Evolutionary conservation across 1,140 invertebrate species (phyloP).

Genomic region (Macrosteles quadrilineatus): DNA sequence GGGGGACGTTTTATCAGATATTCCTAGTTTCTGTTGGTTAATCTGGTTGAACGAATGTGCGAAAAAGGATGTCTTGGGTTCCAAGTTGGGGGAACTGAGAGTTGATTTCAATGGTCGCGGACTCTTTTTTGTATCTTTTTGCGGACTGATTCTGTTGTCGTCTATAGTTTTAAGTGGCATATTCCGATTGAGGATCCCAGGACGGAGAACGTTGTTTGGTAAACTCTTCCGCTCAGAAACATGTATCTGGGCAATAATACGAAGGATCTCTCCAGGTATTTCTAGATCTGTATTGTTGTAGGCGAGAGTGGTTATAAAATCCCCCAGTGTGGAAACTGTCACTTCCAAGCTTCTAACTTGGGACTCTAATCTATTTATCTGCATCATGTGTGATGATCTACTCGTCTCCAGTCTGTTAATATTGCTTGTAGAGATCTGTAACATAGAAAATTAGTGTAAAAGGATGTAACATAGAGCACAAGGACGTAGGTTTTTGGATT

Average conservation of each 20-base stretch:
- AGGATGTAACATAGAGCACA: too few species aligned
- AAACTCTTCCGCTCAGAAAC: conserved; percentile 50
- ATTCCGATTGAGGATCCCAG: conserved; percentile 39
- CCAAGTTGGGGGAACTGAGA: conserved; percentile 53
- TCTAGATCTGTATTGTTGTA: conserved; percentile 61
- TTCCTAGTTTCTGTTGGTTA: conserved; percentile 34
- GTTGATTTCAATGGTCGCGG: conserved; percentile 51
- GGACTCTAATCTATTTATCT: conserved; percentile 61
- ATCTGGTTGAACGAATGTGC: conserved; percentile 63
- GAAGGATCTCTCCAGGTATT: conserved; percentile 63
- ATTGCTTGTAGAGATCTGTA: conserved; percentile 61
- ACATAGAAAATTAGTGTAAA: not conserved
- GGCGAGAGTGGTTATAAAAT: conserved; percentile 60
- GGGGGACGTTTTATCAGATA: conserved; percentile 47
- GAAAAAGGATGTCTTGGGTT: conserved; percentile 59
- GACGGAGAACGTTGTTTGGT: conserved; percentile 11
- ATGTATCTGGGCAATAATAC: conserved; percentile 62
- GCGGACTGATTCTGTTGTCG: conserved; percentile 54
- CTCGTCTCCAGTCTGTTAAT: conserved; percentile 63
- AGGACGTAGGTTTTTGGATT: too few species aligned
- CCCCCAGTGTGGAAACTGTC: conserved; percentile 61
- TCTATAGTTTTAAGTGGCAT: conserved; percentile 57
- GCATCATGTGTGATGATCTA: conserved; percentile 58
- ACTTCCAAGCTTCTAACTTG: conserved; percentile 65
- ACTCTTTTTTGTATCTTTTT: conserved; percentile 43